Percentiles rank a stretch among this genome's conserved stretches.
Evolutionary conservation across 2,113 vertebrate genomes (phyloP).

Genomic region (Mirza zaza): DNA sequence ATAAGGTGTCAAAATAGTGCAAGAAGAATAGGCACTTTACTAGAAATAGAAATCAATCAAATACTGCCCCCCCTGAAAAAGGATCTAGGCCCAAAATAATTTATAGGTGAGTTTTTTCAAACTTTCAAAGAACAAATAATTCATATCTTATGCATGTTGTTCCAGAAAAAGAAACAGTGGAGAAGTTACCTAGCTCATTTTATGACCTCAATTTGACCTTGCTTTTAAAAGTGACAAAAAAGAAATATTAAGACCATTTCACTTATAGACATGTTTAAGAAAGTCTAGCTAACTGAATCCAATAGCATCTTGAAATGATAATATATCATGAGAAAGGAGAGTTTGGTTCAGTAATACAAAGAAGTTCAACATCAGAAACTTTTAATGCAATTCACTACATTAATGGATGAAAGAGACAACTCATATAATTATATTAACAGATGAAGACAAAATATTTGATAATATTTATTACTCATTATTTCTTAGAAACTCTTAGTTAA

Average conservation of each 20-base stretch:
- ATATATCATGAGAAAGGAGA: neutral
- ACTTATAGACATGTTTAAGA: neutral
- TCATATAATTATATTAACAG: neutral
- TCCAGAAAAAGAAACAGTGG: neutral
- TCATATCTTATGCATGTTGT: neutral
- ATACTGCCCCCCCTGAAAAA: neutral
- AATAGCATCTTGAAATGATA: neutral
- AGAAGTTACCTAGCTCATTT: neutral
- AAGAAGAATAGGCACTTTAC: neutral
- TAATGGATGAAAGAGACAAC: slow-evolving; percentile 1
- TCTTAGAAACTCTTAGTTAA: slow-evolving; percentile 2
- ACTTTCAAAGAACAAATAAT: neutral
- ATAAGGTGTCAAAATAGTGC: neutral
- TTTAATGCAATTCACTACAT: neutral
- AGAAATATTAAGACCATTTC: neutral
- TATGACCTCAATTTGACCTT: neutral
- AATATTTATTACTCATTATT: neutral
- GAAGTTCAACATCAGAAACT: slow-evolving; percentile 5
- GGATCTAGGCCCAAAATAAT: neutral
- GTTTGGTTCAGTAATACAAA: neutral
- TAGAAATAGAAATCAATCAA: slow-evolving; percentile 11
- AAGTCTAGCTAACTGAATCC: neutral
- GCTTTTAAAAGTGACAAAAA: slow-evolving; percentile 11
- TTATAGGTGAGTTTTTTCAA: neutral
- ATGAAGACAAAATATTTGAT: neutral